Evolutionary conservation across 2,797 vertebrate species (phyloP).

Genomic region (Ctenosaura bakeri): DNA sequence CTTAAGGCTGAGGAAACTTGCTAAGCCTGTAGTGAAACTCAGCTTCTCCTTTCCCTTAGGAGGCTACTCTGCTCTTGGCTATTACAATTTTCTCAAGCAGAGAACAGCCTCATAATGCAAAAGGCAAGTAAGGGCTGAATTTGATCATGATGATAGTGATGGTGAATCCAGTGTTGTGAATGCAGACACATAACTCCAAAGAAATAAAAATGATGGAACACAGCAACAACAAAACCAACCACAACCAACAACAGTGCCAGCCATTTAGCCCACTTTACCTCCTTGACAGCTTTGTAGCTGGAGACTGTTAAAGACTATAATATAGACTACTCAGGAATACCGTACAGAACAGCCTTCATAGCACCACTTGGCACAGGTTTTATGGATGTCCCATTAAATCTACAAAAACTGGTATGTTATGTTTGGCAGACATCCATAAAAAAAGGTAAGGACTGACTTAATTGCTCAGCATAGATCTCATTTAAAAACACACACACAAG

Average conservation of each 20-base stretch:
- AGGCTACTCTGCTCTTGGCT: background rate
- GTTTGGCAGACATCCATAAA: background rate
- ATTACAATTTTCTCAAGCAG: background rate
- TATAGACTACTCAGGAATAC: background rate
- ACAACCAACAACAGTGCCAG: background rate
- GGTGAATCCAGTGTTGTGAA: background rate
- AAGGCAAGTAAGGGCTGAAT: background rate
- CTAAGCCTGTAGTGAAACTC: slow-evolving; percentile 12
- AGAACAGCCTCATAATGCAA: background rate
- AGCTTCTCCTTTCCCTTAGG: background rate
- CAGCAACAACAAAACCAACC: too few relatives aligned
- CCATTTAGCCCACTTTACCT: background rate
- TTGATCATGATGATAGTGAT: background rate
- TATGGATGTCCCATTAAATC: background rate
- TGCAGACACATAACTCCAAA: background rate
- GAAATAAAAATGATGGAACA: background rate
- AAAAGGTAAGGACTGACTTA: background rate
- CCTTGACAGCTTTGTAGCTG: background rate
- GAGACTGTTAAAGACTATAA: background rate
- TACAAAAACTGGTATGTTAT: too few relatives aligned
- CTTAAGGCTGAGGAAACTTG: slow-evolving; percentile 22
- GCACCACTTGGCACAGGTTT: background rate
- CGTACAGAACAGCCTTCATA: background rate
- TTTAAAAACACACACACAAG: background rate
- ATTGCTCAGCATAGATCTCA: background rate